Evolutionary conservation across 1,140 invertebrate genomes (phyloP).

Genomic region (Hylaeus volcanicus): DNA sequence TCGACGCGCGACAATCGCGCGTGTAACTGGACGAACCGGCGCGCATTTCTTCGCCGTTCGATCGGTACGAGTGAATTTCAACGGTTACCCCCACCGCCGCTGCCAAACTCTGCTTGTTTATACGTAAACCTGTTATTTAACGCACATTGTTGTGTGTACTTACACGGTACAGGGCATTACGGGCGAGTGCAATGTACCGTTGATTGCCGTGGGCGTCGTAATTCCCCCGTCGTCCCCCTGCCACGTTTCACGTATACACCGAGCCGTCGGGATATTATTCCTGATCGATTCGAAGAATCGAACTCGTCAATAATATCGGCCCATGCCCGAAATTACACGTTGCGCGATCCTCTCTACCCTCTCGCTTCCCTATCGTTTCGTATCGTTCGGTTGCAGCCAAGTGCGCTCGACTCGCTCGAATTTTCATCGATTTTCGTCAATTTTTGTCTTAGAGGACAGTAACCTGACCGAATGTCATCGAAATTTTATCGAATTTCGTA

Average conservation of each 20-base stretch:
- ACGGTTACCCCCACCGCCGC: background rate
- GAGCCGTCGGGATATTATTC: conserved; percentile 54
- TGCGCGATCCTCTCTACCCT: background rate
- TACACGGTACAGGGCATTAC: conserved; percentile 52
- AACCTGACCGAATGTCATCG: no score
- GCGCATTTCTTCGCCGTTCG: conserved; percentile 8
- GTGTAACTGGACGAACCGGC: conserved; percentile 23
- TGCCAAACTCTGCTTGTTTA: conserved; percentile 50
- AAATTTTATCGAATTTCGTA: no score
- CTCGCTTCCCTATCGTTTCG: background rate
- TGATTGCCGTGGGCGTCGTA: conserved; percentile 72
- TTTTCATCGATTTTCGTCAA: background rate
- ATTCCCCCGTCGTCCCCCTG: conserved; percentile 7
- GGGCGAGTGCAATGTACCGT: conserved; percentile 73
- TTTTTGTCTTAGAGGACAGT: no score
- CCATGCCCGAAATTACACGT: conserved; percentile 55
- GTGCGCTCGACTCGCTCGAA: background rate
- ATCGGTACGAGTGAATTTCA: conserved; percentile 7
- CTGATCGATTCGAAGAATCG: conserved; percentile 60
- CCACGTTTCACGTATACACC: conserved; percentile 15
- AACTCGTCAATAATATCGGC: conserved; percentile 47
- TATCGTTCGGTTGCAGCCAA: background rate
- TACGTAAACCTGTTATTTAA: conserved; percentile 55
- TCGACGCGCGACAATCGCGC: background rate
- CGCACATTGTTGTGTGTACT: conserved; percentile 44